These are phyloP conservation scores for Deroptyus accipitrinus DNA, from an alignment of 2,113 vertebrate species.

Conservation along the genomic window DNA sequence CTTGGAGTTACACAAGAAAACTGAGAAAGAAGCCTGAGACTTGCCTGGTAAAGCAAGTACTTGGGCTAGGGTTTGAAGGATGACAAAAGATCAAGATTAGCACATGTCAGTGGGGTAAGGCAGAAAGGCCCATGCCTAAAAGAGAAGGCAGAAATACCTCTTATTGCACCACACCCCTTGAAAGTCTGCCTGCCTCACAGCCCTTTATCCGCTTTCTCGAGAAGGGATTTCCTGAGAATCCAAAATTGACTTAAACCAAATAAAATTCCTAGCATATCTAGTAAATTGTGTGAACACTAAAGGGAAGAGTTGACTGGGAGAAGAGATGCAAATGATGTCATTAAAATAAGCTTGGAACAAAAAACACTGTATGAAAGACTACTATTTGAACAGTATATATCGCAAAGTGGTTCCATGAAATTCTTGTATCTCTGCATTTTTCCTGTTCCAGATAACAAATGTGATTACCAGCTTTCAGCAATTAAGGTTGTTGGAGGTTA, in stretches of 20 bases:
- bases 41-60: too few relatives aligned
- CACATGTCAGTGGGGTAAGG: fast-evolving
- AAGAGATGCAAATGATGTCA: not conserved
- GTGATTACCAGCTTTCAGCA: not conserved
- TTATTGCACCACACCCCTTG: not conserved
- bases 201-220: not conserved
- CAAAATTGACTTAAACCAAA: not conserved
- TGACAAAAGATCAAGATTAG: not conserved
- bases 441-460: not conserved
- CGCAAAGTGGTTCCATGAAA: not conserved
- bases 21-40: not conserved
- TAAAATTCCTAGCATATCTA: not conserved
- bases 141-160: not conserved
- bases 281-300: not conserved
- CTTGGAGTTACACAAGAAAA: not conserved
- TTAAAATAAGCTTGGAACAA: not conserved
- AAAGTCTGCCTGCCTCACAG: not conserved
- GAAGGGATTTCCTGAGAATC: not conserved
- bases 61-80: not conserved
- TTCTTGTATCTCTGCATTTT: not conserved
- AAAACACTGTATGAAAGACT: not conserved
- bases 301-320: not conserved
- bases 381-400: not conserved
- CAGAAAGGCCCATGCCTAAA: not conserved
- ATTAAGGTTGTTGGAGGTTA: not conserved